Percentiles rank a stretch among this genome's conserved stretches.
Conservation (phyloP, 1,140 invertebrate species). For the Phocides pigmalion region DNA sequence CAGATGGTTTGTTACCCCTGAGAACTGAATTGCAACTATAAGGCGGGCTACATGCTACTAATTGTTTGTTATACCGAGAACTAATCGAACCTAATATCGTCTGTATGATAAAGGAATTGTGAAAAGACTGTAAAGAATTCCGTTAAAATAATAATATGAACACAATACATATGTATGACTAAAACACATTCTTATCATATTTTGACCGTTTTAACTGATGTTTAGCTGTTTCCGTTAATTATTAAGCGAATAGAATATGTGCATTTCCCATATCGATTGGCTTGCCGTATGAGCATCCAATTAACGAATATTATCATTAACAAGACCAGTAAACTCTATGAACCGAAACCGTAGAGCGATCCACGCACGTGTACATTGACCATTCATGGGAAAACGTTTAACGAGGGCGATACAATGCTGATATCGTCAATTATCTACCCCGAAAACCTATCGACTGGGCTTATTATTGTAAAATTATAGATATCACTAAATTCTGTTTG, state of each 20-base stretch:
- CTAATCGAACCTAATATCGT: too few species aligned
- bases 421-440: slow-evolving; percentile 69
- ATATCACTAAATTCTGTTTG: slow-evolving; percentile 44
- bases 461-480: slow-evolving; percentile 59
- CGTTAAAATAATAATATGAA: too few species aligned
- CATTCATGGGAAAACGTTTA: slow-evolving; percentile 70
- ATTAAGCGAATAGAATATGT: slow-evolving; percentile 4
- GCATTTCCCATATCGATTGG: slow-evolving; percentile 21
- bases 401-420: slow-evolving; percentile 66
- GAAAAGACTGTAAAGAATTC: too few species aligned
- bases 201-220: not conserved
- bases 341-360: slow-evolving; percentile 38
- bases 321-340: slow-evolving; percentile 31
- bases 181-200: not conserved
- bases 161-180: too few species aligned
- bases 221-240: not conserved
- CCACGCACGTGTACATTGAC: slow-evolving; percentile 46
- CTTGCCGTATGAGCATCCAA: slow-evolving; percentile 10
- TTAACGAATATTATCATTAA: slow-evolving; percentile 27
- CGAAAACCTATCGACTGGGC: slow-evolving; percentile 41
- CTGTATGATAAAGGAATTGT: too few species aligned
- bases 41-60: too few species aligned
- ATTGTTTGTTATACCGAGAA: too few species aligned
- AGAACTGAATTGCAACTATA: too few species aligned
- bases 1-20: too few species aligned